phyloP scores from a whole-genome alignment of 2,797 vertebrate genomes.

The Gila robusta region DNA sequence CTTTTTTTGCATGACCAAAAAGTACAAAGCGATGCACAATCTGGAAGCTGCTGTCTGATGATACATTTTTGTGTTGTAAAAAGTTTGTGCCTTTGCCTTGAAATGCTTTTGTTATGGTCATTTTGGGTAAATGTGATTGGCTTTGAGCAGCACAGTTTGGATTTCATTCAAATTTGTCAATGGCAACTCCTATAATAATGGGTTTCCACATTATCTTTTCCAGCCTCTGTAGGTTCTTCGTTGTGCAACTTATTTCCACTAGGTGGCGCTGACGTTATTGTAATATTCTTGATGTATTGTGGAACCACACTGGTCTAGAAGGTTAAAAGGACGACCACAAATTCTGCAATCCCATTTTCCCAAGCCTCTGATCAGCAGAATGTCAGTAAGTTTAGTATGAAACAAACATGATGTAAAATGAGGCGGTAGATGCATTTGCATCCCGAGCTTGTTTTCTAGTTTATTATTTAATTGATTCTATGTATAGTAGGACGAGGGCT shows the following conservation, averaged over 20 bases:
- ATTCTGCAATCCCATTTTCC: not conserved
- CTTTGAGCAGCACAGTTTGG: not conserved
- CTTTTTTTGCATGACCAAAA: not conserved
- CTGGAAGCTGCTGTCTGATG: not conserved
- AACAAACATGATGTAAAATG: not conserved
- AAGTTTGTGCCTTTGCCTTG: not conserved
- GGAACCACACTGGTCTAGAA: not conserved
- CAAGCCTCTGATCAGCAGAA: not conserved
- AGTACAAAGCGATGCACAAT: not conserved
- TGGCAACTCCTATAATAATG: not conserved
- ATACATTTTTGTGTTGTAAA: not conserved
- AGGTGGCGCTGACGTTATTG: not conserved
- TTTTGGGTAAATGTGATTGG: not conserved
- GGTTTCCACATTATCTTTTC: not conserved
- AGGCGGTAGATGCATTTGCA: not conserved
- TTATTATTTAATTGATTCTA: not conserved
- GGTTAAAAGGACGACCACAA: constrained; percentile 31
- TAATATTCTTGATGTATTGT: constrained; percentile 6
- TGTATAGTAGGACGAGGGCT: not conserved
- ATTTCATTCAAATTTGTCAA: not conserved
- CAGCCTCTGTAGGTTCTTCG: not conserved
- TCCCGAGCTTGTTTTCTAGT: not conserved
- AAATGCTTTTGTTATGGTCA: not conserved
- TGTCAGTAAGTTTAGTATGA: not conserved
- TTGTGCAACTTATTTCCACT: not conserved